Conservation (phyloP, 2,113 vertebrate species). For the Ophiodon elongatus region DNA sequence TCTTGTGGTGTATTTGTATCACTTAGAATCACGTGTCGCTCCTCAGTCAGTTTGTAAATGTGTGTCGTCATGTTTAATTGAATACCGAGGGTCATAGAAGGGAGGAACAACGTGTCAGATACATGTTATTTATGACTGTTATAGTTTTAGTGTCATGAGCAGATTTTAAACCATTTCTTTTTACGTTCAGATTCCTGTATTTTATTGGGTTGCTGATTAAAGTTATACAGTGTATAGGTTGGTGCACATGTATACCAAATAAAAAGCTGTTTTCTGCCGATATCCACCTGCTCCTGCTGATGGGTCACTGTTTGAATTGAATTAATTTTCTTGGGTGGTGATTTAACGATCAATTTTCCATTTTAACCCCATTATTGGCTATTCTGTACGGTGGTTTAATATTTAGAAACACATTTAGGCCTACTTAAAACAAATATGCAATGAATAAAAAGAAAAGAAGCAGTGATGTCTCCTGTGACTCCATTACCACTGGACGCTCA, state of each 20-base stretch:
- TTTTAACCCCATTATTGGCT: neutral
- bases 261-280: neutral
- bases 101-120: neutral
- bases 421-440: neutral
- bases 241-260: too few species aligned
- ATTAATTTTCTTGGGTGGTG: neutral
- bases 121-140: neutral
- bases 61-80: neutral
- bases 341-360: neutral
- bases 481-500: constrained; percentile 44
- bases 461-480: constrained; percentile 26
- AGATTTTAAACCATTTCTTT: neutral
- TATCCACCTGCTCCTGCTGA: neutral
- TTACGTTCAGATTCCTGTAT: neutral
- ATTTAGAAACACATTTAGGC: too few species aligned
- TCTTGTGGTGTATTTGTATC: neutral
- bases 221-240: neutral
- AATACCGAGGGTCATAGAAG: neutral
- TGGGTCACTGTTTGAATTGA: neutral
- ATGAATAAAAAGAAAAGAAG: constrained; percentile 1
- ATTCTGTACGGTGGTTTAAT: neutral
- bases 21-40: too few species aligned
- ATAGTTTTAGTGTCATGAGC: neutral
- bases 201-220: neutral
- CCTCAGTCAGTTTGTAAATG: neutral